phyloP scores from a whole-genome alignment of 2,113 vertebrate species.

The Strigops habroptila region DNA sequence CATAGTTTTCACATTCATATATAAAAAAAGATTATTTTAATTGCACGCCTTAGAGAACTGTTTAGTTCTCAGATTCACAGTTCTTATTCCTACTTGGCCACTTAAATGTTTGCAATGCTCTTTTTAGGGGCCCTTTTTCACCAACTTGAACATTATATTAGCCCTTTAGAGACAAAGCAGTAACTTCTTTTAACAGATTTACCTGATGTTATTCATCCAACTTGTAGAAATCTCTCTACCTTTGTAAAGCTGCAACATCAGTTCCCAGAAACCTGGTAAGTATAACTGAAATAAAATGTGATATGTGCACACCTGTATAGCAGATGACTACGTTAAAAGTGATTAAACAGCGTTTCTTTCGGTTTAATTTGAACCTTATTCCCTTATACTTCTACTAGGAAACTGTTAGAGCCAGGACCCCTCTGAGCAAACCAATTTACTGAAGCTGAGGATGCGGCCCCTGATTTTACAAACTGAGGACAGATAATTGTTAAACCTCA shows the following conservation, averaged over 20 bases:
- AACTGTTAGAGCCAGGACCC: constrained; percentile 10
- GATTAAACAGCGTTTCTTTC: constrained; percentile 51
- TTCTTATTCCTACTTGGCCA: not conserved
- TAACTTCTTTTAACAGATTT: constrained; percentile 27
- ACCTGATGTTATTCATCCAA: not conserved
- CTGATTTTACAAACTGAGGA: constrained; percentile 45
- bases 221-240: constrained; percentile 5
- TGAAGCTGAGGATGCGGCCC: constrained; percentile 57
- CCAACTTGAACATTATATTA: not conserved
- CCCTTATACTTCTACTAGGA: constrained; percentile 24
- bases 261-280: constrained; percentile 52
- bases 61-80: not conserved
- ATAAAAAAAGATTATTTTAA: not conserved
- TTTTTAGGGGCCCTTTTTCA: not conserved
- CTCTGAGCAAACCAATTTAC: constrained; percentile 41
- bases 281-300: constrained; percentile 62
- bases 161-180: constrained; percentile 18
- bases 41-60: not conserved
- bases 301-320: constrained; percentile 73
- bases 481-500: constrained; percentile 56
- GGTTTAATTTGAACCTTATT: constrained; percentile 54
- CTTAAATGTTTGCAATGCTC: not conserved
- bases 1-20: not conserved
- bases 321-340: constrained; percentile 72
- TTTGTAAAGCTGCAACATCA: constrained; percentile 35